Conservation (phyloP, 2,888 invertebrate species). For the Eupithecia abbreviata region DNA sequence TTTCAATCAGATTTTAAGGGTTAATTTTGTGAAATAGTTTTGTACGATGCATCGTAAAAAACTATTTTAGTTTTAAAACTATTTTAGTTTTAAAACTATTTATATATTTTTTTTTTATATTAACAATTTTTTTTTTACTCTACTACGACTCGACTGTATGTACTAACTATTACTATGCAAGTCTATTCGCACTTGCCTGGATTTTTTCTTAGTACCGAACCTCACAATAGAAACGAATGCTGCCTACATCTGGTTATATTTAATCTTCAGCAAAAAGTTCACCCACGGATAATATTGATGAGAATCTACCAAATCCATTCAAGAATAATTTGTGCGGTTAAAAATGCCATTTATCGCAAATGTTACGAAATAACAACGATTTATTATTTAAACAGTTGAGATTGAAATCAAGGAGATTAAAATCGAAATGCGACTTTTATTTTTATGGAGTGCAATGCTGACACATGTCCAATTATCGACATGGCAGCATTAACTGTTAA, state of each 20-base stretch:
- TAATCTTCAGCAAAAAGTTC: neutral
- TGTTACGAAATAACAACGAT: neutral
- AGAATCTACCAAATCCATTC: neutral
- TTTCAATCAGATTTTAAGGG: no score
- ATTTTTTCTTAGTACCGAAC: neutral
- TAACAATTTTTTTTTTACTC: no score
- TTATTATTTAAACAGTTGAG: conserved; percentile 6
- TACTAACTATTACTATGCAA: no score
- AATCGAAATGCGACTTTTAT: conserved; percentile 45
- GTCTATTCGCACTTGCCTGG: no score
- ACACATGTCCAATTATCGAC: conserved; percentile 57
- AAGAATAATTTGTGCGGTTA: neutral
- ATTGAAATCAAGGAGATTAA: conserved; percentile 38
- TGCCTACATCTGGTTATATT: neutral
- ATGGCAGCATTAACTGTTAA: conserved; percentile 47
- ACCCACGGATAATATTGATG: neutral
- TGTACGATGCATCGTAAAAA: no score
- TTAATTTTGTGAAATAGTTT: no score
- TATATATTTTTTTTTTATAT: no score
- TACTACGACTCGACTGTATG: no score
- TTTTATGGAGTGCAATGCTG: conserved; percentile 49
- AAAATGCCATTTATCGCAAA: neutral
- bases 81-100: no score
- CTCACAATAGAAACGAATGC: neutral
- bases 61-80: no score